Percentiles rank a stretch among this genome's conserved stretches.
These are phyloP conservation scores for Grammomys dolichurus DNA, from an alignment of 2,113 vertebrate species.

Conservation along the genomic window DNA sequence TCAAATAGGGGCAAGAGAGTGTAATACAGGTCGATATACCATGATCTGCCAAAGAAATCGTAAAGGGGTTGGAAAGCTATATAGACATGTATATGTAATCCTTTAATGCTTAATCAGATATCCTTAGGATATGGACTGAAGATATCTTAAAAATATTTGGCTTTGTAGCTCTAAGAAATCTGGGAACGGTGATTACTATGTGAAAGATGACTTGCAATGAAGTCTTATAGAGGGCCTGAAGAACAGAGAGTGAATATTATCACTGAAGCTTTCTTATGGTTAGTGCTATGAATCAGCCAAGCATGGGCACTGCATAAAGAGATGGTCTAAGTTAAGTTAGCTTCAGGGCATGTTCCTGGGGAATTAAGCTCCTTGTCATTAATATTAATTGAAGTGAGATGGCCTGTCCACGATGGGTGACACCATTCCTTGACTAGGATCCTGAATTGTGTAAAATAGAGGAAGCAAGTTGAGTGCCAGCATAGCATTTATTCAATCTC, in stretches of 20 bases:
- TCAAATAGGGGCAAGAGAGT: background rate
- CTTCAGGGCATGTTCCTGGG: background rate
- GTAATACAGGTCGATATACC: background rate
- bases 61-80: constrained; percentile 13
- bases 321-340: background rate
- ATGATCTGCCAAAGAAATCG: constrained; percentile 12
- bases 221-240: background rate
- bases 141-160: background rate
- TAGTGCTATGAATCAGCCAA: background rate
- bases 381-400: background rate
- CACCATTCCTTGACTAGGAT: background rate
- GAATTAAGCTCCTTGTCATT: background rate
- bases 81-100: background rate
- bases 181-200: background rate
- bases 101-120: background rate
- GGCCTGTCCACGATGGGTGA: background rate
- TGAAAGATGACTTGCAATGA: background rate
- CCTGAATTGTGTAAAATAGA: background rate
- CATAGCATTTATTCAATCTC: background rate
- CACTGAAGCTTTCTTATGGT: background rate
- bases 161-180: background rate
- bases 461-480: background rate
- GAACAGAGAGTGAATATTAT: constrained; percentile 2
- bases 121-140: background rate
- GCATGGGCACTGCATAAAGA: too few species aligned